Evolutionary conservation across 2,113 vertebrate genomes (phyloP), one percentile per base, ranked within the genome.

Genomic region (Junco hyemalis): DNA sequence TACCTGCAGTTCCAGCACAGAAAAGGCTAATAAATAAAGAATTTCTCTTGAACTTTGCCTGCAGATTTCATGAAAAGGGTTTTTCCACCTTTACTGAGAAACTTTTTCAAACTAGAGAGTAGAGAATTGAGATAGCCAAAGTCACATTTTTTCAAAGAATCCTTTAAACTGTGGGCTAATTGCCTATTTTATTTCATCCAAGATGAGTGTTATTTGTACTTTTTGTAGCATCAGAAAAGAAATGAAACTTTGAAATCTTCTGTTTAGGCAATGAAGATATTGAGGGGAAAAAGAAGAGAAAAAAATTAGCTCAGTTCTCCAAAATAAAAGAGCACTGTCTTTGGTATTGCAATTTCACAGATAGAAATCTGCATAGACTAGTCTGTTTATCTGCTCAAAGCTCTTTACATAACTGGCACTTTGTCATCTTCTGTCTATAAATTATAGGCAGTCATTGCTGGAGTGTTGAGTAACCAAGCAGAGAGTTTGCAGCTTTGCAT

Each of bases 321-420:
- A 73, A 64, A 90, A 65, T 36, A 42, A 79, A 74, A 87, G 57
- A 35, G 38, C 25, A 5, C 78, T 40, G 7, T 48, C 40, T 76
- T 82, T 87, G 56, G 50, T 77, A 45, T 9, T 60, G 53, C 82
- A 77, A 11, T 85, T 94, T 94, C 61, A 33, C 72, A 57, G 50
- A 54, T 80, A 88, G 66, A 90, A 85, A 88, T 81, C 66, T 92
- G 60, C 54, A 36, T 29, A 76, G 36, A 56, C 72, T 72, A 53
- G 70, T 56, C 21, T 73, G n/a, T 86, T 85, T 76, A 68, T 92
- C 80, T 90, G 40, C 68, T 95, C 44, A 80, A 71, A 92, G 79
- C 66, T 92, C 71, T 82, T 88, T 92, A 78, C 36, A 22, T 93
- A 88, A 76, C 51, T 82, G 82, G n/a, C 66, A 88, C 68, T 91